Evolutionary conservation across 2,888 invertebrate genomes (phyloP), one percentile per base, ranked within the genome.

Genomic region (Eristalis intricaria): DNA sequence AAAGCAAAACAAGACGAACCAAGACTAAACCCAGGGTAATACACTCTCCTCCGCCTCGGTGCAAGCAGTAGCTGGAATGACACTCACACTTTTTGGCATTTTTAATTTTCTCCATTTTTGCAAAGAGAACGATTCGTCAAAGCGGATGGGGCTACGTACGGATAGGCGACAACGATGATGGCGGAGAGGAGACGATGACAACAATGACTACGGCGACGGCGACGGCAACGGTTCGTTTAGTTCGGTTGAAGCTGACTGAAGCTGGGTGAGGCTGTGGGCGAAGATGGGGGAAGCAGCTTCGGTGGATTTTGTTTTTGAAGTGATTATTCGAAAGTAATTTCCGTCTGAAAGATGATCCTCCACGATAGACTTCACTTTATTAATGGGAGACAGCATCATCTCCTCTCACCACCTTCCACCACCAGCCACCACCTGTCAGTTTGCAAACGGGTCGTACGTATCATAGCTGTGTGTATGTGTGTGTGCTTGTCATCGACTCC

Each of bases 241-340:
- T 26, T 19, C 22, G 60, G 60, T 19, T 60, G 58, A 11, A n/a
- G 58, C 19, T 4, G 38, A 15, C 10, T n/a, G 13, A 4, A 43
- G 32, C n/a, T 23, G 38, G 15, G 10, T n/a, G 32, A 60, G 4
- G 43, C 11, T 11, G n/a, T 50, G 26, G 13, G 35, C 50, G 29
- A n/a, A 58, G 32, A 64, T 63, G 81, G 58, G 69, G 35, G 79
- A 84, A 87, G 19, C 19, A 60, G 84, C 87, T 87, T 83, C 84
- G 75, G 79, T 87, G 87, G 87, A 84, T 84, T 87, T 87, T 87
- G 87, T 87, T 87, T 87, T 87, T 79, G 84, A 87, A 87, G 84
- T 87, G 87, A 87, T 87, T 87, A 84, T 87, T 87, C 79, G 84
- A 87, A 87, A 87, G 87, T 84, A 87, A 87, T 87, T 87, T 87